phyloP scores from a whole-genome alignment of 2,797 vertebrate genomes.

The Manis pentadactyla region DNA sequence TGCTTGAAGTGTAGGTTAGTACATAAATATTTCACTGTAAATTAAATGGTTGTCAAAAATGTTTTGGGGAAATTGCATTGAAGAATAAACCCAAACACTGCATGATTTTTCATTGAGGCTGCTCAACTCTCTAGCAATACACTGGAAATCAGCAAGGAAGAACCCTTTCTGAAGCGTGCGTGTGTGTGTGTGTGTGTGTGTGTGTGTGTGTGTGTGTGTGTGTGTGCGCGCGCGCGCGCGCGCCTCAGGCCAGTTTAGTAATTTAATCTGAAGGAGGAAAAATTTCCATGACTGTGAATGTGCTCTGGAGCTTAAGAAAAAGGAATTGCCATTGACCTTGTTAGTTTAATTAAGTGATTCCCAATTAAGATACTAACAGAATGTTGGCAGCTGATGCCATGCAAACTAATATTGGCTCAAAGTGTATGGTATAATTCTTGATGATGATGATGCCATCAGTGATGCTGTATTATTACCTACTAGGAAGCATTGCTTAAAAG shows the following conservation, averaged over 20 bases:
- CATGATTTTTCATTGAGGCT: slow-evolving; percentile 21
- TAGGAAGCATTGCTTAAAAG: slow-evolving; percentile 13
- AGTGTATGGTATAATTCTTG: background rate
- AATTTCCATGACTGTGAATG: background rate
- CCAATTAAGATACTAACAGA: slow-evolving; percentile 62
- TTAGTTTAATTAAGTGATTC: slow-evolving; percentile 73
- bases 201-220: background rate
- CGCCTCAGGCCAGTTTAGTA: background rate
- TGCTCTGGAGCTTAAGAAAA: slow-evolving; percentile 56
- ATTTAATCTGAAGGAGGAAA: slow-evolving; percentile 26
- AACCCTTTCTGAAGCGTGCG: background rate
- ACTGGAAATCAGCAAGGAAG: background rate
- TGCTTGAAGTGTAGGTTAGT: slow-evolving; percentile 58
- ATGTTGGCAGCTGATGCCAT: slow-evolving; percentile 39
- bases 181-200: background rate
- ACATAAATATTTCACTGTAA: slow-evolving; percentile 62
- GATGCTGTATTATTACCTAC: background rate
- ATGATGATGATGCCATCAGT: background rate
- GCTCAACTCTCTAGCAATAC: background rate
- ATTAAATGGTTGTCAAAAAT: slow-evolving; percentile 76
- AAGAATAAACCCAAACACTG: slow-evolving; percentile 45
- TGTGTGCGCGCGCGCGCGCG: background rate
- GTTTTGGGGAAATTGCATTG: slow-evolving; percentile 48
- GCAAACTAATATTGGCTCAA: slow-evolving; percentile 30
- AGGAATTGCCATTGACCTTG: slow-evolving; percentile 56